phyloP scores from a whole-genome alignment of 2,888 invertebrate genomes.

The Drosophila prolongata region DNA sequence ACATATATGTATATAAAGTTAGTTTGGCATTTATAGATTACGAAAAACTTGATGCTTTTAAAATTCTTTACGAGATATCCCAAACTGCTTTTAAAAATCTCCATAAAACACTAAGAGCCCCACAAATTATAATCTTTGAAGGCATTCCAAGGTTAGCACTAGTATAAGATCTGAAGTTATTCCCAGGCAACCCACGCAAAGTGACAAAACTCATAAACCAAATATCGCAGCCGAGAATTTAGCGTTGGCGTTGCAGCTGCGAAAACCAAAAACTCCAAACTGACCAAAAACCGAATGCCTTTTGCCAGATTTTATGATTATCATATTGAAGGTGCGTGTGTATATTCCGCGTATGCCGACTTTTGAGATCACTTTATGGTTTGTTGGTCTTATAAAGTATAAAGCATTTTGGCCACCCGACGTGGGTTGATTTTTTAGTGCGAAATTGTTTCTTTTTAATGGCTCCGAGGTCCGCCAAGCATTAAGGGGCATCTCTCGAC shows the following conservation, averaged over 20 bases:
- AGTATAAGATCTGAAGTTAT: slow-evolving; percentile 7
- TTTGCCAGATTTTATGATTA: slow-evolving; percentile 36
- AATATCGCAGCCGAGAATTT: slow-evolving; percentile 43
- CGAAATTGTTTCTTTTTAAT: slow-evolving; percentile 49
- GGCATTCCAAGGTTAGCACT: slow-evolving; percentile 32
- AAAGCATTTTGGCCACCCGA: slow-evolving; percentile 52
- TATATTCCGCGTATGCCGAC: slow-evolving; percentile 9
- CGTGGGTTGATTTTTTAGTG: slow-evolving; percentile 67
- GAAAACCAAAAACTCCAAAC: slow-evolving; percentile 25
- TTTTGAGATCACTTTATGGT: slow-evolving; percentile 54
- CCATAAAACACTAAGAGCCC: slow-evolving; percentile 1
- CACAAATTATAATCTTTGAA: neutral
- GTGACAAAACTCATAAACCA: slow-evolving; percentile 43
- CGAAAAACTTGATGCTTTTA: neutral
- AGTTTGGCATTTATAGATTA: neutral
- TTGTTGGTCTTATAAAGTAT: slow-evolving; percentile 61
- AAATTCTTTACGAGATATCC: neutral
- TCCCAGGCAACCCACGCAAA: slow-evolving; percentile 18
- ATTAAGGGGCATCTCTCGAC: slow-evolving; percentile 33
- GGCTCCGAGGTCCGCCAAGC: slow-evolving; percentile 39
- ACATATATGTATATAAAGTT: too few relatives aligned
- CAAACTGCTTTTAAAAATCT: neutral
- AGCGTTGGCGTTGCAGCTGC: slow-evolving; percentile 42
- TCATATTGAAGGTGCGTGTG: slow-evolving; percentile 23
- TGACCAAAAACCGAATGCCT: slow-evolving; percentile 44